Base-by-base conservation (phyloP, 2,888 invertebrate genomes). In the Proisotoma minuta region DNA sequence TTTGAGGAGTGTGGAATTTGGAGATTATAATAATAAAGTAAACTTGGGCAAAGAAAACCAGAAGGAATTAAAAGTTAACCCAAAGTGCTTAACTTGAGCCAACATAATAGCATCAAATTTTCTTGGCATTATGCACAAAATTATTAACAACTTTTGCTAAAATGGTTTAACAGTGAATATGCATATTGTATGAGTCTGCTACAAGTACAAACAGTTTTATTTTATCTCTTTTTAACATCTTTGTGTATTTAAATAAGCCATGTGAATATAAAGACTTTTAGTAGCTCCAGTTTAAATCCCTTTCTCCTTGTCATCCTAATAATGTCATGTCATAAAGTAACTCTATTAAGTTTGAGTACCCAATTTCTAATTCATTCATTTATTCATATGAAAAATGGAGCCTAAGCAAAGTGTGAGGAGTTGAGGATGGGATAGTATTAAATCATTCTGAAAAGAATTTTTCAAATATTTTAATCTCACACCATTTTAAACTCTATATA, bases 61-160 rank as follows among this genome's bases (percentile, higher is more conserved):
- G 49, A 47, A 47, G 47, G 49, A 49, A 49, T 20, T 49, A 49
- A 49, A 49, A 49, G 20, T 22, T 49, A 49, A n/a, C n/a, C n/a
- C n/a, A n/a, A n/a, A 24, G 49, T 49, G 24, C 22, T 49, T 49
- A 20, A 22, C 49, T 47, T 47, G 5, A 47, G 47, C 47, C 18
- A 47, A 49, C 49, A 49, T 49, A 8, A 20, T 15, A 20, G n/a
- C n/a, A n/a, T n/a, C n/a, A n/a, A n/a, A n/a, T n/a, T n/a, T n/a
- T n/a, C n/a, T n/a, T n/a, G n/a, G n/a, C n/a, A n/a, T n/a, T n/a
- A n/a, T n/a, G n/a, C n/a, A n/a, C n/a, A n/a, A n/a, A n/a, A n/a
- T n/a, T n/a, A n/a, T n/a, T n/a, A n/a, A n/a, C n/a, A n/a, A n/a
- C n/a, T n/a, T n/a, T n/a, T n/a, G n/a, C n/a, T n/a, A n/a, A n/a